Evolutionary conservation across 2,888 invertebrate species (phyloP).

Genomic region (Archaeoteleia sp.): DNA sequence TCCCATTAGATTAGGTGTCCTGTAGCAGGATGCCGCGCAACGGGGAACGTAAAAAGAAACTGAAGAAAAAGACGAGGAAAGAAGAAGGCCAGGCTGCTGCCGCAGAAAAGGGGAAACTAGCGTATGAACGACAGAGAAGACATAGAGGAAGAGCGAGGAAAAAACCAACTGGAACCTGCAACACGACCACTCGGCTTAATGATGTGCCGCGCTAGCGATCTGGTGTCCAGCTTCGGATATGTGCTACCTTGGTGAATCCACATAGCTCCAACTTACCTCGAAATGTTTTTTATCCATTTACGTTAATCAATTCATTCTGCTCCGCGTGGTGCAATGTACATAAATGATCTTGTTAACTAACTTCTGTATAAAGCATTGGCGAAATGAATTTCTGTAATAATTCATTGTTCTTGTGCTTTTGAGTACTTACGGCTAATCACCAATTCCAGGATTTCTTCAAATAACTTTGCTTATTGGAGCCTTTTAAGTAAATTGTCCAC

Average conservation of each 20-base stretch:
- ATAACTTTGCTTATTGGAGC: too few species aligned
- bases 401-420: too few species aligned
- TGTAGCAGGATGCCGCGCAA: slow-evolving; percentile 56
- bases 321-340: slow-evolving; percentile 6
- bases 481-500: too few species aligned
- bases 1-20: slow-evolving; percentile 69
- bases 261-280: slow-evolving; percentile 51
- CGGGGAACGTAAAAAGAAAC: slow-evolving; percentile 48
- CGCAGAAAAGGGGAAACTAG: slow-evolving; percentile 38
- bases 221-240: slow-evolving; percentile 44
- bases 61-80: slow-evolving; percentile 25
- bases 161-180: slow-evolving; percentile 59
- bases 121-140: slow-evolving; percentile 30
- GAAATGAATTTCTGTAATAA: neutral
- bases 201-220: slow-evolving; percentile 67
- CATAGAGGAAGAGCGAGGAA: slow-evolving; percentile 46
- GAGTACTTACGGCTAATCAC: neutral
- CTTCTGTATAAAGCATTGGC: slow-evolving; percentile 18
- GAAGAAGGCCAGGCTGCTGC: slow-evolving; percentile 24
- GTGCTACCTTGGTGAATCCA: slow-evolving; percentile 53
- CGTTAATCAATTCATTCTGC: slow-evolving; percentile 54
- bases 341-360: slow-evolving; percentile 38
- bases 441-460: too few species aligned
- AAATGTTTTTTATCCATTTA: slow-evolving; percentile 54
- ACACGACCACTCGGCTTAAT: slow-evolving; percentile 71